Conservation (phyloP, 2,888 invertebrate species). For the Pecten maximus region DNA sequence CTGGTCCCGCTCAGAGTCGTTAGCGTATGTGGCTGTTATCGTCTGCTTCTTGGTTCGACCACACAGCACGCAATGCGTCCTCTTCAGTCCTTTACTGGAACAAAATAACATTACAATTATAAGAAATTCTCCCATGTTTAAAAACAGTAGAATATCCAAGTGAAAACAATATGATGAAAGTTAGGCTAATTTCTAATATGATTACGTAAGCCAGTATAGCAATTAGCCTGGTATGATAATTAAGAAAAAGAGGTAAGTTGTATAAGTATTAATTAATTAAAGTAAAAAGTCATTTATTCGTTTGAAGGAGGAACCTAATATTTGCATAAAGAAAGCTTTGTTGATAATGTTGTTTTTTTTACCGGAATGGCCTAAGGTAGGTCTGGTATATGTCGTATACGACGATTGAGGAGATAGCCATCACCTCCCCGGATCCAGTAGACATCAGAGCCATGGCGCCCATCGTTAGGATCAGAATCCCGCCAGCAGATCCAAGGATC, state of each 20-base stretch:
- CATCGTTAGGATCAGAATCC: slow-evolving; percentile 79
- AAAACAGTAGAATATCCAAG: not conserved
- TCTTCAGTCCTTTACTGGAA: slow-evolving; percentile 69
- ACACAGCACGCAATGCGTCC: slow-evolving; percentile 74
- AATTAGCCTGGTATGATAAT: too few species aligned
- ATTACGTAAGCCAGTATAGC: too few species aligned
- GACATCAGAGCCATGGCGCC: slow-evolving; percentile 82
- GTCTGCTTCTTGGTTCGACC: slow-evolving; percentile 71
- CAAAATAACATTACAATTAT: too few species aligned
- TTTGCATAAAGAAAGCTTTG: not conserved
- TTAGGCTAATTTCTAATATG: too few species aligned
- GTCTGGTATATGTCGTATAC: slow-evolving; percentile 81
- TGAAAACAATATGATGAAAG: not conserved
- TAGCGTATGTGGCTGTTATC: slow-evolving; percentile 58
- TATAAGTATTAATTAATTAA: too few species aligned
- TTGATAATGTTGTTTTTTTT: slow-evolving; percentile 11
- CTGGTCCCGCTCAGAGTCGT: slow-evolving; percentile 56
- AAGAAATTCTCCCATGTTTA: too few species aligned
- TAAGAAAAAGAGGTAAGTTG: too few species aligned
- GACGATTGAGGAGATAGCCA: slow-evolving; percentile 81
- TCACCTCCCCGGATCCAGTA: slow-evolving; percentile 80
- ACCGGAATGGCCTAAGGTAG: slow-evolving; percentile 79
- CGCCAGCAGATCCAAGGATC: slow-evolving; percentile 79
- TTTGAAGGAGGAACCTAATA: too few species aligned
- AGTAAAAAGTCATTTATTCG: too few species aligned